Conservation (phyloP, 2,888 invertebrate genomes). For the Mechanitis mazaeus region DNA sequence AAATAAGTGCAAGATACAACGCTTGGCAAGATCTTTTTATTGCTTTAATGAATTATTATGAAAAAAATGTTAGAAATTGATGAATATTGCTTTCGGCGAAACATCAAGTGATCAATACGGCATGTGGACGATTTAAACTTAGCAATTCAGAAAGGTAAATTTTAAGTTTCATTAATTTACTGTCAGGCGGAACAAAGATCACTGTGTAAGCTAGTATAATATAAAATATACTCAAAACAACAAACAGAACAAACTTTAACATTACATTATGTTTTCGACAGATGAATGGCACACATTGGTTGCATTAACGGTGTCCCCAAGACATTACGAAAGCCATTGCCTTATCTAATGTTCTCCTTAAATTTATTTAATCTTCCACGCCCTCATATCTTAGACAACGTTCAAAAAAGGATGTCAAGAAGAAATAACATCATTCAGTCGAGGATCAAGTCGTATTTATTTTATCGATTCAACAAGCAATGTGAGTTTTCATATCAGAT, state of each 20-base stretch:
- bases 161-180: no score
- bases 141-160: no score
- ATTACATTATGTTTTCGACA: slow-evolving; percentile 48
- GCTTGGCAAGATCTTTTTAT: no score
- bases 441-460: slow-evolving; percentile 24
- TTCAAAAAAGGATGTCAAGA: slow-evolving; percentile 71
- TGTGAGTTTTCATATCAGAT: slow-evolving; percentile 9
- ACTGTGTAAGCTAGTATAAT: not conserved
- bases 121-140: no score
- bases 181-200: no score
- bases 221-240: slow-evolving; percentile 8
- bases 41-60: no score
- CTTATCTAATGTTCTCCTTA: slow-evolving; percentile 72
- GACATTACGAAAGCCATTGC: slow-evolving; percentile 75
- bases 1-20: no score
- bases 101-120: no score
- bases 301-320: slow-evolving; percentile 74
- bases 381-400: slow-evolving; percentile 68
- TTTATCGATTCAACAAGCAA: slow-evolving; percentile 15
- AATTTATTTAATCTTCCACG: slow-evolving; percentile 75
- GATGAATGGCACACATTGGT: slow-evolving; percentile 67
- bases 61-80: no score
- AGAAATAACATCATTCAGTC: slow-evolving; percentile 52
- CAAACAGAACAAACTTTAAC: slow-evolving; percentile 27
- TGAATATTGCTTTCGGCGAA: no score